These are phyloP conservation scores for Mactromeris polynyma DNA, from an alignment of 2,888 invertebrate species.

Conservation along the genomic window DNA sequence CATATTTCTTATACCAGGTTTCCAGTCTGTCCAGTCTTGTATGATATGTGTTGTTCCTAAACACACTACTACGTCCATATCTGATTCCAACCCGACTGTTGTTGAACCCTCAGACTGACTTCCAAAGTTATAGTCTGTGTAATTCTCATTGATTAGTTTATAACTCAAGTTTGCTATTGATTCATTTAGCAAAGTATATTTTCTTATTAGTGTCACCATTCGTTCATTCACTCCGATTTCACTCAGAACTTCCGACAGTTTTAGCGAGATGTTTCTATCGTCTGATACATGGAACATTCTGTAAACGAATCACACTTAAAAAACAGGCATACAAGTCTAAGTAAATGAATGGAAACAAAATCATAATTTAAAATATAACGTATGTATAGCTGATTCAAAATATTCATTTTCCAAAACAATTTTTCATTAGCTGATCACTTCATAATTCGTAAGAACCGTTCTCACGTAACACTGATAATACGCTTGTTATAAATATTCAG, in stretches of 20 bases:
- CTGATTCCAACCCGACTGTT: background rate
- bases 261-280: background rate
- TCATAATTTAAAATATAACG: no score
- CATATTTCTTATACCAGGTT: background rate
- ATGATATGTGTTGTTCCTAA: background rate
- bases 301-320: background rate
- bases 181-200: background rate
- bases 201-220: background rate
- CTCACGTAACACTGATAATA: no score
- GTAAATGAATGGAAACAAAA: no score
- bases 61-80: background rate
- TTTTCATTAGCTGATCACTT: no score
- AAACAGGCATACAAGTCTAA: no score
- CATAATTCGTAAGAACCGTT: no score
- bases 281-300: background rate
- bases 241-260: background rate
- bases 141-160: background rate
- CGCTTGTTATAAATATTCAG: no score
- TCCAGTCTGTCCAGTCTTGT: constrained; percentile 29
- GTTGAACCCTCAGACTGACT: constrained; percentile 19
- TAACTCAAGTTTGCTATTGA: background rate
- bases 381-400: no score
- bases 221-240: constrained; percentile 1
- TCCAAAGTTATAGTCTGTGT: background rate
- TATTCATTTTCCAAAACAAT: no score